Conservation (phyloP, 2,113 vertebrate species). For the Dendrocopos noguchii region DNA sequence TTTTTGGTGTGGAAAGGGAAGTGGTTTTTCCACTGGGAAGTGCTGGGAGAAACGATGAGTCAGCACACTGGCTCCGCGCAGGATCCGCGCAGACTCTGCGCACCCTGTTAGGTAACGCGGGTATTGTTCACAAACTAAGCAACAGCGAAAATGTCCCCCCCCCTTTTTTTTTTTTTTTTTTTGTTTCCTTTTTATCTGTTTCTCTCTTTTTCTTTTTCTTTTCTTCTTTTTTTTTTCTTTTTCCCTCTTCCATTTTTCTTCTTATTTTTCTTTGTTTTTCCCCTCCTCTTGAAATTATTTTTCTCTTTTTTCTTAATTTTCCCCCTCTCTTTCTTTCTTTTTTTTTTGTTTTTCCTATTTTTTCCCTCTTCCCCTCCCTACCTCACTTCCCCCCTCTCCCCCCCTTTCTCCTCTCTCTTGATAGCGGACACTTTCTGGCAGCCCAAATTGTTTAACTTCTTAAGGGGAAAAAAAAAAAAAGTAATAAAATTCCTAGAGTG, state of each 20-base stretch:
- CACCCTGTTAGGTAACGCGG: background rate
- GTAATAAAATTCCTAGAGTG: background rate
- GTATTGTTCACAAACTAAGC: background rate
- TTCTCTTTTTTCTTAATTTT: too few relatives aligned
- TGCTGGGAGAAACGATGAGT: background rate
- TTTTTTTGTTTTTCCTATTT: rapidly evolving
- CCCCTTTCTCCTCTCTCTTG: too few relatives aligned
- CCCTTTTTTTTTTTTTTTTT: too few relatives aligned
- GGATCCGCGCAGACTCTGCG: background rate
- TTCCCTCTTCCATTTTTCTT: too few relatives aligned
- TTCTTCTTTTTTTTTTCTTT: too few relatives aligned
- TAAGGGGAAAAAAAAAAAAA: background rate
- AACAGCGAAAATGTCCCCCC: background rate
- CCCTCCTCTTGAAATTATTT: background rate
- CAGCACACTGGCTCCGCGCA: background rate
- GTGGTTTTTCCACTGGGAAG: background rate
- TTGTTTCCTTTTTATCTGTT: rapidly evolving
- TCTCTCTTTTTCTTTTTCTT: too few relatives aligned
- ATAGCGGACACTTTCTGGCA: background rate
- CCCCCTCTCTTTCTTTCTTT: rapidly evolving
- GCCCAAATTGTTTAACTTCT: background rate
- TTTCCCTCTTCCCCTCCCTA: rapidly evolving
- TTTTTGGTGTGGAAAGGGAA: background rate
- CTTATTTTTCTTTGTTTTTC: too few relatives aligned
- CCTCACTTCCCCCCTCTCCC: too few relatives aligned